Percentiles rank a stretch among this genome's conserved stretches.
phyloP scores from a whole-genome alignment of 2,888 invertebrate genomes.

The Scaptomyza polygonia region DNA sequence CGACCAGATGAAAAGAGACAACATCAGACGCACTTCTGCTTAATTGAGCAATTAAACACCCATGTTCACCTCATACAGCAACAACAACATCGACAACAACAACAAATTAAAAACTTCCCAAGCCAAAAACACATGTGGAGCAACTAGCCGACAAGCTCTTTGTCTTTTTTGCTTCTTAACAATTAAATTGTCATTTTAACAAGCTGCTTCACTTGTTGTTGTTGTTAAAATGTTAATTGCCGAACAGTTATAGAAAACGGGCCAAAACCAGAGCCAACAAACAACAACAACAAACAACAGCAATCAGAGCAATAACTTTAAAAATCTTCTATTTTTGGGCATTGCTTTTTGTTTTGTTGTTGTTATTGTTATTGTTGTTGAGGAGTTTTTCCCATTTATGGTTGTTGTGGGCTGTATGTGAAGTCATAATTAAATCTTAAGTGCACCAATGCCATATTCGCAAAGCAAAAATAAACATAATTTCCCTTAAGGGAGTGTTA shows the following conservation, averaged over 20 bases:
- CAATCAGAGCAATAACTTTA: conserved; percentile 68
- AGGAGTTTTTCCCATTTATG: conserved; percentile 48
- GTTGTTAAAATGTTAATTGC: conserved; percentile 78
- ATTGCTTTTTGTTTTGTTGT: conserved; percentile 54
- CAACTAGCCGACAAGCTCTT: conserved; percentile 53
- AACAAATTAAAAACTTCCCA: conserved; percentile 61
- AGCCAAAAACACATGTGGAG: conserved; percentile 71
- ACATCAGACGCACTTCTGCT: conserved; percentile 68
- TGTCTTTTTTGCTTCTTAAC: conserved; percentile 65
- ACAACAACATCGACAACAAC: conserved; percentile 32
- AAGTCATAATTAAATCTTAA: conserved; percentile 67
- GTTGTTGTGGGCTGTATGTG: conserved; percentile 35
- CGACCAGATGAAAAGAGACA: conserved; percentile 18
- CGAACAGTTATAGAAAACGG: conserved; percentile 81
- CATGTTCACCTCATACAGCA: conserved; percentile 67
- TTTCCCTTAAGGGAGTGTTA: conserved; percentile 12
- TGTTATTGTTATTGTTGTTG: conserved; percentile 29
- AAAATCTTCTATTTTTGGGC: conserved; percentile 70
- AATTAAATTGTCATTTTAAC: conserved; percentile 83
- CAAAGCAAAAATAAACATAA: neutral
- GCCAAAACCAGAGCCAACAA: conserved; percentile 2
- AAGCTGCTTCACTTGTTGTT: conserved; percentile 75
- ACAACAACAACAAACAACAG: conserved; percentile 56
- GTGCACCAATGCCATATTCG: conserved; percentile 33
- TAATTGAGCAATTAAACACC: conserved; percentile 82